These are phyloP conservation scores for Agrochola litura DNA, from an alignment of 2,888 invertebrate species.

Conservation along the genomic window DNA sequence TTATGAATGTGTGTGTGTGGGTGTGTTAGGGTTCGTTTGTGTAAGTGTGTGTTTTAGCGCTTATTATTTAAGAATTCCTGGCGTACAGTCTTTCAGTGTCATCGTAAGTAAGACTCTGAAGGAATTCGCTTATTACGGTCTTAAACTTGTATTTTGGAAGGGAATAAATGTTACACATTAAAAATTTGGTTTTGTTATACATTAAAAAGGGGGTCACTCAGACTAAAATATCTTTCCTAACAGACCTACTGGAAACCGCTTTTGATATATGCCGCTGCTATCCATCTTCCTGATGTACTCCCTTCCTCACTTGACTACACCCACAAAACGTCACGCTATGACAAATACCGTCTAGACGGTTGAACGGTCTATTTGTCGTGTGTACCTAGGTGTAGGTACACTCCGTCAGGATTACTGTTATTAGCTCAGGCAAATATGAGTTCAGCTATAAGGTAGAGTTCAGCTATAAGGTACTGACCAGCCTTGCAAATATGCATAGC, in stretches of 20 bases:
- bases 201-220: too few relatives aligned
- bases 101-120: too few relatives aligned
- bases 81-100: too few relatives aligned
- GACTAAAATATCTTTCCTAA: not conserved
- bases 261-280: slow-evolving; percentile 5
- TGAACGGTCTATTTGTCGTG: slow-evolving; percentile 40
- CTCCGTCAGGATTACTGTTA: slow-evolving; percentile 26
- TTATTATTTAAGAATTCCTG: too few relatives aligned
- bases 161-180: too few relatives aligned
- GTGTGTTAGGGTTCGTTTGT: too few relatives aligned
- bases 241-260: not conserved
- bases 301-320: slow-evolving; percentile 20
- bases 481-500: slow-evolving; percentile 2
- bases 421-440: slow-evolving; percentile 26
- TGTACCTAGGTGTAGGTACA: not conserved
- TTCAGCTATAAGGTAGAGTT: not conserved
- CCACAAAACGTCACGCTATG: slow-evolving; percentile 29
- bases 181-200: too few relatives aligned
- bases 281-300: slow-evolving; percentile 27
- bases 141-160: too few relatives aligned
- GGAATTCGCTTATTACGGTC: too few relatives aligned
- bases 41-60: too few relatives aligned
- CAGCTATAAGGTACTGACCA: not conserved
- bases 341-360: slow-evolving; percentile 52
- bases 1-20: too few relatives aligned